Conservation (phyloP, 2,113 vertebrate genomes). For the Microcebus tavaratra region DNA sequence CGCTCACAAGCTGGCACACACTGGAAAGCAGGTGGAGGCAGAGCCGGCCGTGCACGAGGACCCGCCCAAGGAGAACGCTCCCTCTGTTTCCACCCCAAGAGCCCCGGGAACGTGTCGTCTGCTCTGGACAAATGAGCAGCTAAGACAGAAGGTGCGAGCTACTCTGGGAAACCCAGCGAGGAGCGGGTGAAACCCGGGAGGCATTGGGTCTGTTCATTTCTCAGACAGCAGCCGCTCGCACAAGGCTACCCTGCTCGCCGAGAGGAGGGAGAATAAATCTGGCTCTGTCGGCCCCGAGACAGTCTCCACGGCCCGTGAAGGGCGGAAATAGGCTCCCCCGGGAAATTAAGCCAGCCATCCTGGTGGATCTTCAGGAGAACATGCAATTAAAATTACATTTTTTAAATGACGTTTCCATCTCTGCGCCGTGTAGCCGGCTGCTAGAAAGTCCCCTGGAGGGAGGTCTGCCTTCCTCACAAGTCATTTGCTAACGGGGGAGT, state of each 20-base stretch:
- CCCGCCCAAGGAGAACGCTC: not conserved
- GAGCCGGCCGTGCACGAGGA: not conserved
- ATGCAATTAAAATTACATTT: slow-evolving; percentile 69
- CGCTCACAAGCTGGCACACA: not conserved
- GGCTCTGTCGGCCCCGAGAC: not conserved
- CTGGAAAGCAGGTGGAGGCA: not conserved
- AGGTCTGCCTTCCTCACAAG: not conserved
- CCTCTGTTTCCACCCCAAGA: not conserved
- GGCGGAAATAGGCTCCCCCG: not conserved
- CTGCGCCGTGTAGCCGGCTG: not conserved
- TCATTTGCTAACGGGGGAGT: not conserved
- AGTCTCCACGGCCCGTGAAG: not conserved
- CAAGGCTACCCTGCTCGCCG: not conserved
- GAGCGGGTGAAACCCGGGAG: not conserved
- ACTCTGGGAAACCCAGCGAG: slow-evolving; percentile 24
- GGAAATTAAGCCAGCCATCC: slow-evolving; percentile 74
- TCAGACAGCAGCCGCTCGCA: not conserved
- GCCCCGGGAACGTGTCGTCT: not conserved
- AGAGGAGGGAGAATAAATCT: slow-evolving; percentile 26
- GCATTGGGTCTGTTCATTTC: not conserved
- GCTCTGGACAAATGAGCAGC: not conserved
- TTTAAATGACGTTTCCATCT: not conserved
- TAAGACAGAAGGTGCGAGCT: not conserved
- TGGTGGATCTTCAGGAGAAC: slow-evolving; percentile 35
- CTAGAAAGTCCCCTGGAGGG: not conserved